Percentiles rank a stretch among this genome's conserved stretches.
These are phyloP conservation scores for Apoda limacodes DNA, from an alignment of 2,888 invertebrate species.

Conservation along the genomic window DNA sequence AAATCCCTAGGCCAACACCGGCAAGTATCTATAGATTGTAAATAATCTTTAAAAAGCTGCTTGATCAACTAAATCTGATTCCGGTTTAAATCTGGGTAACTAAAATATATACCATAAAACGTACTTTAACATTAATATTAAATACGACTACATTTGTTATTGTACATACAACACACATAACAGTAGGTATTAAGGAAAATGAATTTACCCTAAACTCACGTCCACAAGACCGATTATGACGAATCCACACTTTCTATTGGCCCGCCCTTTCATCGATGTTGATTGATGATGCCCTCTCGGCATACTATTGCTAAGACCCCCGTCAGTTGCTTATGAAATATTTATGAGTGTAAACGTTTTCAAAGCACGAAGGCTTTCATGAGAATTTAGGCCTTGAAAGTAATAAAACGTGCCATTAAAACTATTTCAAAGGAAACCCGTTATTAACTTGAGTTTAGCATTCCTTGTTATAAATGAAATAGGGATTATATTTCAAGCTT, in stretches of 20 bases:
- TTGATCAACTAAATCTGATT: too few species aligned
- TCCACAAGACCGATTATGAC: slow-evolving; percentile 43
- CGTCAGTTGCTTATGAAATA: slow-evolving; percentile 34
- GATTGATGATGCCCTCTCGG: slow-evolving; percentile 31
- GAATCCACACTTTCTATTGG: slow-evolving; percentile 32
- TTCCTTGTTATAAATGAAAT: too few species aligned
- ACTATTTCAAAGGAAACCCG: too few species aligned
- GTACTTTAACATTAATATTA: too few species aligned
- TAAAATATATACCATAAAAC: too few species aligned
- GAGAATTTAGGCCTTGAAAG: slow-evolving; percentile 25
- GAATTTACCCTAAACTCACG: slow-evolving; percentile 18
- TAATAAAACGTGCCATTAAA: slow-evolving; percentile 25
- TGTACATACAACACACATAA: slow-evolving; percentile 1
- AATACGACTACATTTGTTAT: slow-evolving; percentile 18
- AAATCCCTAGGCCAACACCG: too few species aligned
- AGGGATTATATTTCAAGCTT: too few species aligned
- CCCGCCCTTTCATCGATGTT: slow-evolving; percentile 32
- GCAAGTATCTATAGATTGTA: too few species aligned
- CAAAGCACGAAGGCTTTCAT: slow-evolving; percentile 20
- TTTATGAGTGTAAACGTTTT: slow-evolving; percentile 34
- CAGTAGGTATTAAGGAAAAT: slow-evolving; percentile 3
- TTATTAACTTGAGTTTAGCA: too few species aligned
- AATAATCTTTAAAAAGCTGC: too few species aligned
- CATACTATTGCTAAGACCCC: slow-evolving; percentile 20
- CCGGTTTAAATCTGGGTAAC: too few species aligned